Conservation (phyloP, 2,113 vertebrate genomes). For the Centrocercus urophasianus region DNA sequence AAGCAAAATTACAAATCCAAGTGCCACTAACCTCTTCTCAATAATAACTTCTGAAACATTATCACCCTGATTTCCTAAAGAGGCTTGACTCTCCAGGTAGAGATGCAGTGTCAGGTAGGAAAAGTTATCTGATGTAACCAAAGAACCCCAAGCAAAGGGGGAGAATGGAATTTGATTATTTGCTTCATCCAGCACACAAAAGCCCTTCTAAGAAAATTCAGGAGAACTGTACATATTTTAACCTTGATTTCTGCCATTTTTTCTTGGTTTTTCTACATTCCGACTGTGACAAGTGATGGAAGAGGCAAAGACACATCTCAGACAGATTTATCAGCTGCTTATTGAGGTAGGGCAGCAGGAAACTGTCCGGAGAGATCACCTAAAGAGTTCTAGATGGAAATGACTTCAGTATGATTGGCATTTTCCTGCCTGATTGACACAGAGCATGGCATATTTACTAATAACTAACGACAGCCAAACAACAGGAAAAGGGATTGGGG, state of each 20-base stretch:
- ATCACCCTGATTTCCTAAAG: neutral
- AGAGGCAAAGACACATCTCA: neutral
- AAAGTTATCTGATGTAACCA: neutral
- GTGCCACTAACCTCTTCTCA: neutral
- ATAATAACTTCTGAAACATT: neutral
- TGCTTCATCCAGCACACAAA: neutral
- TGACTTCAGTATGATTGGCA: neutral
- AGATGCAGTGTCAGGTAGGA: neutral
- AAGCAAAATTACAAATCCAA: neutral
- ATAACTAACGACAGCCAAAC: neutral
- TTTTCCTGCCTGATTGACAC: neutral
- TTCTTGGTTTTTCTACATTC: neutral
- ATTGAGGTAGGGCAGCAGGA: neutral
- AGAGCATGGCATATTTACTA: slow-evolving; percentile 30
- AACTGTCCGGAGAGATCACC: slow-evolving; percentile 13
- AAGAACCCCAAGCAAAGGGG: neutral
- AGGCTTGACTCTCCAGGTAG: neutral
- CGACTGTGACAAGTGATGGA: neutral
- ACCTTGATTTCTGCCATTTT: neutral
- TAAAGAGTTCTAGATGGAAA: slow-evolving; percentile 16
- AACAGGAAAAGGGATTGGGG: neutral
- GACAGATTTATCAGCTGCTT: neutral
- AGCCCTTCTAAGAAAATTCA: neutral
- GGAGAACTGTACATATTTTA: neutral
- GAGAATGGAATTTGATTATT: neutral